Evolutionary conservation across 2,797 vertebrate genomes (phyloP).

Genomic region (Argya squamiceps): DNA sequence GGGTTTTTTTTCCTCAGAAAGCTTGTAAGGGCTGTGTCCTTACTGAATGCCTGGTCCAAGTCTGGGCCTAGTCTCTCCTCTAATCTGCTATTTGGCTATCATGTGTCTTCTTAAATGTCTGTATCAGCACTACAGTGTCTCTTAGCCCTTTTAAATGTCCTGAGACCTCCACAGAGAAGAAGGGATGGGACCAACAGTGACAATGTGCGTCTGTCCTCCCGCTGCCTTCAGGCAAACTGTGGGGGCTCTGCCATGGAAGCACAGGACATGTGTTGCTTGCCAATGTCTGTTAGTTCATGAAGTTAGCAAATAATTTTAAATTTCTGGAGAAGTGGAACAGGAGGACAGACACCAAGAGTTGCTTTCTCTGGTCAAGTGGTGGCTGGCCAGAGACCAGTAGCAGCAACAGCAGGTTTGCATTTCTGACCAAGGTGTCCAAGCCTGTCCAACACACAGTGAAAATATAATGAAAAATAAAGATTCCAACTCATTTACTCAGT

Average conservation of each 20-base stretch:
- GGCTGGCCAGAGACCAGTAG: not conserved
- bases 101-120: not conserved
- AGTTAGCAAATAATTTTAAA: not conserved
- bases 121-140: not conserved
- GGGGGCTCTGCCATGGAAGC: not conserved
- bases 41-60: not conserved
- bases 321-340: not conserved
- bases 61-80: not conserved
- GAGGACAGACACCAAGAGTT: not conserved
- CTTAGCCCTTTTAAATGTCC: not conserved
- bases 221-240: not conserved
- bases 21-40: not conserved
- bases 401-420: not conserved
- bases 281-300: not conserved
- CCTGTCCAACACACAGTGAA: not conserved
- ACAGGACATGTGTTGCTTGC: not conserved
- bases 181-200: not conserved
- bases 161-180: not conserved
- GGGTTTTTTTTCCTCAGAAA: not conserved
- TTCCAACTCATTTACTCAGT: not conserved
- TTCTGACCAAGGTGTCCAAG: not conserved
- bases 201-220: not conserved
- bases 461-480: not conserved
- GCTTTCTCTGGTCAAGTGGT: rapidly evolving
- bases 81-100: not conserved